Conservation (phyloP, 2,797 vertebrate species). For the Tachyglossus aculeatus region DNA sequence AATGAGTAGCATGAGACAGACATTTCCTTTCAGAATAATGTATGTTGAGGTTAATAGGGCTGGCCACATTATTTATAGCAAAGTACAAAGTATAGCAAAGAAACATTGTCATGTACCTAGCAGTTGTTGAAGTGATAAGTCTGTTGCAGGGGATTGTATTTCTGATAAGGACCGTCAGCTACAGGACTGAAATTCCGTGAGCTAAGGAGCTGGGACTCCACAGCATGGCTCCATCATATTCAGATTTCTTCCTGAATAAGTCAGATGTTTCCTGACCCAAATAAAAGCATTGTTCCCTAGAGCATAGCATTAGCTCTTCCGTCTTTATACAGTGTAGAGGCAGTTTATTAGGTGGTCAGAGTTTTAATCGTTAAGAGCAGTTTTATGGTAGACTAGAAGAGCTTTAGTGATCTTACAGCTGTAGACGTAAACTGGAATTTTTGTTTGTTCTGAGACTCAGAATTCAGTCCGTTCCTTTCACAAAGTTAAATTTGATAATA, state of each 20-base stretch:
- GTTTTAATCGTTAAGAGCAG: too few relatives aligned
- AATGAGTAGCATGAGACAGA: neutral
- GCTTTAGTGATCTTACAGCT: neutral
- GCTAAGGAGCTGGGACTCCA: neutral
- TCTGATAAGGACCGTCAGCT: slow-evolving; percentile 35
- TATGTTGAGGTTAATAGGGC: neutral
- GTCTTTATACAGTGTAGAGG: too few relatives aligned
- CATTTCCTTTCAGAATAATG: neutral
- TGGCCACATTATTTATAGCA: neutral
- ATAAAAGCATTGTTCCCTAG: too few relatives aligned
- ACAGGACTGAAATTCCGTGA: slow-evolving; percentile 25
- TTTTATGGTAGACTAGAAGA: neutral
- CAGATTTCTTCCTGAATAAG: too few relatives aligned
- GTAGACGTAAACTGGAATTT: neutral
- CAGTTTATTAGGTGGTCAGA: too few relatives aligned
- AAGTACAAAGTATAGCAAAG: neutral
- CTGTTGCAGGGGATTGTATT: slow-evolving; percentile 20
- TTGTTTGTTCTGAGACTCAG: neutral
- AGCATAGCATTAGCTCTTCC: too few relatives aligned
- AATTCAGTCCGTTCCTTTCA: neutral
- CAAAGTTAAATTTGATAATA: too few relatives aligned
- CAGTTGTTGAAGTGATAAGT: slow-evolving; percentile 40
- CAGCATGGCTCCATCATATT: neutral
- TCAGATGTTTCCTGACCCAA: too few relatives aligned
- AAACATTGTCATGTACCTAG: slow-evolving; percentile 6